Evolutionary conservation across 2,888 invertebrate species (phyloP).

Genomic region (Phasia obesa): DNA sequence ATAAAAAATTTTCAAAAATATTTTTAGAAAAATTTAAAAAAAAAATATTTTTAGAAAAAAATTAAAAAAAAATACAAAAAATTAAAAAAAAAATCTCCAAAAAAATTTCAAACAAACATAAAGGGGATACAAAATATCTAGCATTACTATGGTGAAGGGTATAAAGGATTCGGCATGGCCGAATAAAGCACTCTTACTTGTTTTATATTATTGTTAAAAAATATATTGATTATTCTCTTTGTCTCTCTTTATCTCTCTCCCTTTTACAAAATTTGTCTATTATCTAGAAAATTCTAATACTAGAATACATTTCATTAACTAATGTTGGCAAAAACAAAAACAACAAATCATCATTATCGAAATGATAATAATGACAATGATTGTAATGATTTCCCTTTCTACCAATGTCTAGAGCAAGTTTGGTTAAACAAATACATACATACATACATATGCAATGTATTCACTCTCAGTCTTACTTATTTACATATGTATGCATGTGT

Average conservation of each 20-base stretch:
- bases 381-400: conserved; percentile 80
- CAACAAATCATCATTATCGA: conserved; percentile 1
- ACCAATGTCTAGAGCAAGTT: conserved; percentile 77
- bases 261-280: not conserved
- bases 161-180: too few relatives aligned
- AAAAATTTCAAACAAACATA: too few relatives aligned
- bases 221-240: too few relatives aligned
- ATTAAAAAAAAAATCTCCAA: too few relatives aligned
- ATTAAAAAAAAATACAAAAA: too few relatives aligned
- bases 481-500: not conserved
- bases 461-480: not conserved
- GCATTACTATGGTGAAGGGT: too few relatives aligned
- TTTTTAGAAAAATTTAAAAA: too few relatives aligned
- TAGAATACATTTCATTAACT: conserved; percentile 4
- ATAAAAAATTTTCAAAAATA: too few relatives aligned
- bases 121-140: too few relatives aligned
- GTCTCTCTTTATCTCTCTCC: not conserved
- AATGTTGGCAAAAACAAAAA: not conserved
- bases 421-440: conserved; percentile 10
- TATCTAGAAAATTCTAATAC: conserved; percentile 36
- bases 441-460: not conserved
- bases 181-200: too few relatives aligned
- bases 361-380: conserved; percentile 13
- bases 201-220: too few relatives aligned
- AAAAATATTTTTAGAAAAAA: too few relatives aligned